These are phyloP conservation scores for Epistrophella euchroma DNA, from an alignment of 2,888 invertebrate genomes.

Conservation along the genomic window DNA sequence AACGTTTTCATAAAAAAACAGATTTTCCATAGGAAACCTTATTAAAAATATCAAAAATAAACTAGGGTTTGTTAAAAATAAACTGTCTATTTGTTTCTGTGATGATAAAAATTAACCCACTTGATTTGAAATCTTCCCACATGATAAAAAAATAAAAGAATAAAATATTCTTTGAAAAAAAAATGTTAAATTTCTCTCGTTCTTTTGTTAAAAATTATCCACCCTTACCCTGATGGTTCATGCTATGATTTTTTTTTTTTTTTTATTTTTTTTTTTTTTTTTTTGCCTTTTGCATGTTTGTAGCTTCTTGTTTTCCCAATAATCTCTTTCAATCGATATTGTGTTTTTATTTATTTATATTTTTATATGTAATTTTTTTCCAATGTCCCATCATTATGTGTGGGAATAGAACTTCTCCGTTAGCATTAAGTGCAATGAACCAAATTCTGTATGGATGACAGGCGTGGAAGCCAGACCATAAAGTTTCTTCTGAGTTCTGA, in stretches of 20 bases:
- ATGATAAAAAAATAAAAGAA: not conserved
- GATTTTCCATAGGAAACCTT: not conserved
- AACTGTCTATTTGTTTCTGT: too few relatives aligned
- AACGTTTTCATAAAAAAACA: not conserved
- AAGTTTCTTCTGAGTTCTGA: conserved; percentile 5
- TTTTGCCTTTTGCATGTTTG: not conserved
- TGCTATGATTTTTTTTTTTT: conserved; percentile 41
- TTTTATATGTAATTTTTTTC: conserved; percentile 10
- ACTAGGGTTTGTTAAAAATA: not conserved
- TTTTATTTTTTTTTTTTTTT: conserved; percentile 4
- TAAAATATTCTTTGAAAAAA: not conserved
- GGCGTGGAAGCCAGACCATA: conserved; percentile 34
- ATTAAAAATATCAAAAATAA: not conserved
- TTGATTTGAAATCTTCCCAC: too few relatives aligned
- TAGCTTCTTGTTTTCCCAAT: conserved; percentile 44
- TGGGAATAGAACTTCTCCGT: not conserved
- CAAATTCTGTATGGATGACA: conserved; percentile 11
- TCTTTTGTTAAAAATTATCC: conserved; percentile 12
- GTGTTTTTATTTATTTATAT: not conserved
- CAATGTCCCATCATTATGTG: conserved; percentile 29
- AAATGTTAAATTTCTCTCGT: not conserved
- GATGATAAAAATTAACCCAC: too few relatives aligned
- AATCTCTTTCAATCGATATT: conserved; percentile 43
- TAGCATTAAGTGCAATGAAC: conserved; percentile 36
- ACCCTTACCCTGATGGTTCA: not conserved